Evolutionary conservation across 2,113 vertebrate genomes (phyloP), one percentile per base, ranked within the genome.

Genomic region (Pachyramphus minor): DNA sequence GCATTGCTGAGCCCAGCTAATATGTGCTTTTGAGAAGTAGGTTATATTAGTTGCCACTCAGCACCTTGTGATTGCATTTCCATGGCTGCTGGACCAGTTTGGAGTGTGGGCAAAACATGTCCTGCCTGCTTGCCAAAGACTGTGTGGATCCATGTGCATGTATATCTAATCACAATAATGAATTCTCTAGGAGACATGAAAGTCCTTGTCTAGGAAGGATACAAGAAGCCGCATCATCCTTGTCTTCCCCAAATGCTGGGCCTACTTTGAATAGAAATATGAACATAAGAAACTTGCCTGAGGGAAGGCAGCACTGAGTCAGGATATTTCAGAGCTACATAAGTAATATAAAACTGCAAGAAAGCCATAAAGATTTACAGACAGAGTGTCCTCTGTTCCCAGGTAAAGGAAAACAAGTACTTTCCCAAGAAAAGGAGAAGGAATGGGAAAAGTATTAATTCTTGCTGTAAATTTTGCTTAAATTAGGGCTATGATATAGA

Each of bases 21-120:
- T 49, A 92, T 47, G 83, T 1, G 1, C 21, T 95, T 92, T 93
- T 89, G 73, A 92, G 84, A 81, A 89, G 80, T 3, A 84, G 60
- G 75, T 90, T 93, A 75, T 93, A 92, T 95, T 89, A 72, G 76
- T 78, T 95, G 73, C 78, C 86, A 97, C 91, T 95, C 93, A 94
- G 56, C 91, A 93, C 89, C 80, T 92, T 89, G 42, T 91, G 80
- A 95, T 95, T 95, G 56, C 28, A 84, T 96, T 96, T 92, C 94
- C 86, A 84, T 89, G 84, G 68, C 47, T 78, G 39, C 45, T 93
- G 52, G 56, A 92, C 66, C n/a, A 49, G 35, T 72, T 41, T 89
- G 44, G 42, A 91, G 19, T 72, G 56, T 64, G 60, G 76, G 89
- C 86, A 96, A 94, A 93, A 53, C 56, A 60, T 37, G 68, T 84